phyloP scores from a whole-genome alignment of 2,797 vertebrate genomes.

The Leptoclinus maculatus region DNA sequence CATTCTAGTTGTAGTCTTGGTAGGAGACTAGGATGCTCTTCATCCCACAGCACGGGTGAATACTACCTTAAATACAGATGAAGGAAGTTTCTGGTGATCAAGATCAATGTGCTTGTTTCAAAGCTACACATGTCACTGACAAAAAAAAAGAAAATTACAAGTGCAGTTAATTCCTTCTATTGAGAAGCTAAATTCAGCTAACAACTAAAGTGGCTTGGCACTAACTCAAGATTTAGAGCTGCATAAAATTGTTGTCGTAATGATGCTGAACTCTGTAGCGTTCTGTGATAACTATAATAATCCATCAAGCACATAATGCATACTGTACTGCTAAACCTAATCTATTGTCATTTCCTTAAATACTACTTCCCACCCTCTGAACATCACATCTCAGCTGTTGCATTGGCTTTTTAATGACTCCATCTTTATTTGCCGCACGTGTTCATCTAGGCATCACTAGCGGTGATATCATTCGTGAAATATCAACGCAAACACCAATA shows the following conservation, averaged over 20 bases:
- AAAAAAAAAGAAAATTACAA: background rate
- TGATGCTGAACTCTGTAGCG: constrained; percentile 2
- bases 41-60: background rate
- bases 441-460: constrained; percentile 6
- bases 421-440: constrained; percentile 26
- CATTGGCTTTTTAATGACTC: constrained; percentile 9
- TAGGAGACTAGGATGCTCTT: background rate
- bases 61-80: background rate
- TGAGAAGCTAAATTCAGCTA: background rate
- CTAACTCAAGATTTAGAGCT: constrained; percentile 2
- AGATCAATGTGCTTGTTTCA: background rate
- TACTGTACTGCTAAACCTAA: background rate
- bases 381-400: background rate
- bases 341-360: background rate
- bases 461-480: constrained; percentile 32
- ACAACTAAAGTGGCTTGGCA: constrained; percentile 16
- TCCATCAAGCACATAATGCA: background rate
- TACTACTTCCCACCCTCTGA: background rate
- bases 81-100: background rate
- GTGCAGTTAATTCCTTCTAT: background rate
- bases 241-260: constrained; percentile 17
- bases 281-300: background rate
- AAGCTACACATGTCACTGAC: background rate
- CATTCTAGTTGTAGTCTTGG: background rate
- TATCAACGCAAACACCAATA: constrained; percentile 29